Conservation (phyloP, 2,113 vertebrate genomes). For the Rana temporaria region DNA sequence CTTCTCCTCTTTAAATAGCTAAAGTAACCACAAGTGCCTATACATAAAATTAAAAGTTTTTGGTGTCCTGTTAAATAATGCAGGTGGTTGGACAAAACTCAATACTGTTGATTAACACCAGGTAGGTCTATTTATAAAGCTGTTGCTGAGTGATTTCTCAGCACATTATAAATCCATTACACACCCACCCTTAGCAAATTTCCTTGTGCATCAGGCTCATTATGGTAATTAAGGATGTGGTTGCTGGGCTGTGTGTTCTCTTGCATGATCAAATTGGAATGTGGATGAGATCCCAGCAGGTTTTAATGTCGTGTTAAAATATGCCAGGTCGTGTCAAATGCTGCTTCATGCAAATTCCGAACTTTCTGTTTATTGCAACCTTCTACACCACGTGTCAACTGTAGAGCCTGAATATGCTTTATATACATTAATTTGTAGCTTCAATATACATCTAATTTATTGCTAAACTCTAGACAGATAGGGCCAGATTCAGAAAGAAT, state of each 20-base stretch:
- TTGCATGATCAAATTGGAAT: slow-evolving; percentile 19
- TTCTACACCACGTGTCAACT: neutral
- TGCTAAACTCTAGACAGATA: too few relatives aligned
- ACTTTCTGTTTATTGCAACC: neutral
- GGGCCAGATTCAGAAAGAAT: too few relatives aligned
- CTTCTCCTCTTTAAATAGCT: too few relatives aligned
- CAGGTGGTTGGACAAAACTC: too few relatives aligned
- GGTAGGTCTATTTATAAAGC: slow-evolving; percentile 41
- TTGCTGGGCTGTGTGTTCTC: neutral
- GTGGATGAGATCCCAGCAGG: slow-evolving; percentile 23
- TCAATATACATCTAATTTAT: too few relatives aligned
- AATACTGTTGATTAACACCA: slow-evolving; percentile 24
- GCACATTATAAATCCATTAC: slow-evolving; percentile 51
- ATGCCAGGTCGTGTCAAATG: neutral
- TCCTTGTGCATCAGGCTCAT: slow-evolving; percentile 28
- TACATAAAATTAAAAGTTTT: neutral
- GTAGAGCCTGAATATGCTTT: neutral
- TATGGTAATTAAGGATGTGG: slow-evolving; percentile 36
- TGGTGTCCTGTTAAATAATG: neutral
- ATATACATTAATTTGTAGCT: too few relatives aligned
- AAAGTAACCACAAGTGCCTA: too few relatives aligned
- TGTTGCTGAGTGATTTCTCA: slow-evolving; percentile 8
- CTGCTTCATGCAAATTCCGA: too few relatives aligned
- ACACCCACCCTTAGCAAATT: slow-evolving; percentile 30
- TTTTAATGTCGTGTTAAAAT: slow-evolving; percentile 22